Base-by-base conservation (phyloP, 2,797 vertebrate species). In the Arremon aurantiirostris region DNA sequence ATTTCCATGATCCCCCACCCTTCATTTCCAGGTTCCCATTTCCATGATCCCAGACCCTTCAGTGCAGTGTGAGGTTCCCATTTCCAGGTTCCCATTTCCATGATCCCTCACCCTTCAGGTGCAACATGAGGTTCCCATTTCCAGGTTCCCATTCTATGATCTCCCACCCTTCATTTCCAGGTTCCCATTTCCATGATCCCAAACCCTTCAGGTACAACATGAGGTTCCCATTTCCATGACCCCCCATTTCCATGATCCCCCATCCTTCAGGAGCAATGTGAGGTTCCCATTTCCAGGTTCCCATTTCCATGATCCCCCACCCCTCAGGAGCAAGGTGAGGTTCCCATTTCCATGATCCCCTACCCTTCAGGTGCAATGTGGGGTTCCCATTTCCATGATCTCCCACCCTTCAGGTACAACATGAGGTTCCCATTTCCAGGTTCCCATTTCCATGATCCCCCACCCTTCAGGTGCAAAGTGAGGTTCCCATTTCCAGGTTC, bases 401-500 rank as follows among this genome's bases (percentile, higher is more conserved):
- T n/a, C 32, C 6, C 4, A 23, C 1, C 32, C 21, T 23, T 10
- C 32, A 56, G 9, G 32, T 0, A 8, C 53, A n/a, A 15, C 1
- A 4, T 55, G 2, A 34, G 21, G 9, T 34, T 34, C 9, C 53
- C 53, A n/a, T n/a, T n/a, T 55, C 30, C 52, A 53, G 19, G 19
- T 21, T 32, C 18, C 30, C 52, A 14, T 55, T 14, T 55, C 9
- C 32, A 14, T 22, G 19, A 22, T 55, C 52, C 13, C 13, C 5
- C 8, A 32, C 1, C 8, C 53, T 14, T 55, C 32, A 55, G 12
- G 32, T 0, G 2, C 20, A n/a, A 22, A 0, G 0, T 22, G 3
- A 55, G 8, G 6, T 34, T 56, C 53, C 49, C 49, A 47, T 50
- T 28, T 50, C 50, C 28, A 52, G 32, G 14, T 3, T 55, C 75